Conservation (phyloP, 1,140 invertebrate genomes). For the Ditylenchus dipsaci region DNA sequence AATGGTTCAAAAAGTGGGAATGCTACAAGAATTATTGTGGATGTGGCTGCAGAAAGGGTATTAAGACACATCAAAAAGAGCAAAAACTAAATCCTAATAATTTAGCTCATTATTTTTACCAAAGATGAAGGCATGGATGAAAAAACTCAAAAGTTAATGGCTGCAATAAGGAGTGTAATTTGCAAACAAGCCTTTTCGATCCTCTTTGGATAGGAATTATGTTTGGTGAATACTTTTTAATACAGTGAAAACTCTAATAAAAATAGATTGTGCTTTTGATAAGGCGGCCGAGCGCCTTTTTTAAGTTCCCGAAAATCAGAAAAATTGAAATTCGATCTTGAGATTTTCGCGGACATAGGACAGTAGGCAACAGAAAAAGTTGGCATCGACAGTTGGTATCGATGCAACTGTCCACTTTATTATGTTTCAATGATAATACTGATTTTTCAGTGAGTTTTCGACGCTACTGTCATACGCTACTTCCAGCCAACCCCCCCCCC, state of each 20-base stretch:
- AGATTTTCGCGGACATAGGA: no score
- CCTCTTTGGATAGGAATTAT: not conserved
- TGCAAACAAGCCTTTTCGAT: not conserved
- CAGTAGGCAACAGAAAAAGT: no score
- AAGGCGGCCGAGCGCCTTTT: no score
- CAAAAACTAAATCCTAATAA: not conserved
- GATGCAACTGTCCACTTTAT: no score
- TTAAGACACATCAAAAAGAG: not conserved
- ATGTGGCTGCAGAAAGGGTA: constrained; percentile 29
- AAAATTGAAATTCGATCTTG: no score
- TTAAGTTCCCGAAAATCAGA: no score
- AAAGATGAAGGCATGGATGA: constrained; percentile 24
- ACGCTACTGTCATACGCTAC: no score
- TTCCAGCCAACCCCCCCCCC: no score
- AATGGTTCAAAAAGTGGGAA: not conserved
- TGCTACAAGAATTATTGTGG: constrained; percentile 11
- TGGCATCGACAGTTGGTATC: no score
- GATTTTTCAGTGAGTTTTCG: no score
- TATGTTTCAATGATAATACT: not conserved
- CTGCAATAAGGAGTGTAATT: not conserved
- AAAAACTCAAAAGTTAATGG: not conserved
- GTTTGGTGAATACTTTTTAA: not conserved
- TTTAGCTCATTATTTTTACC: constrained; percentile 37
- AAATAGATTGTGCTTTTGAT: no score
- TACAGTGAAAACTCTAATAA: no score